phyloP scores from a whole-genome alignment of 2,113 vertebrate species.

The Sceloporus tristichus region DNA sequence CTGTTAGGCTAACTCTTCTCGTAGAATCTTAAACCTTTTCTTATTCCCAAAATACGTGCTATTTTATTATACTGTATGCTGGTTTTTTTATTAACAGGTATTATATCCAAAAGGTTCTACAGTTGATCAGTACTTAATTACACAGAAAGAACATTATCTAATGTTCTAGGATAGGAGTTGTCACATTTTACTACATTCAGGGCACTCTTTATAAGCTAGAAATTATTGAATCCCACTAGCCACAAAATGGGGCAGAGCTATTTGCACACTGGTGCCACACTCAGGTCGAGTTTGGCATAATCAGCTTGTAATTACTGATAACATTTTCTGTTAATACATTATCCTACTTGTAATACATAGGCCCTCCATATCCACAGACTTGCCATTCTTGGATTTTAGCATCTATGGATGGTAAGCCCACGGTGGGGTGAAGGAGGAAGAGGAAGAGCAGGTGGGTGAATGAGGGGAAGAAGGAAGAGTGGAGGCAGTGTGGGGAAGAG shows the following conservation, averaged over 20 bases:
- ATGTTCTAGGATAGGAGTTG: background rate
- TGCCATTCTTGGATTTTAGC: no score
- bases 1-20: background rate
- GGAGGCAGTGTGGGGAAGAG: no score
- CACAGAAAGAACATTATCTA: background rate
- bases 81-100: background rate
- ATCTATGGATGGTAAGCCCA: no score
- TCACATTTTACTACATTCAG: background rate
- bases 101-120: background rate
- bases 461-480: no score
- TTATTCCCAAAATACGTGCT: background rate
- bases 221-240: no score
- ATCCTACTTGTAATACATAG: no score
- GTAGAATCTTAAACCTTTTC: background rate
- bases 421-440: no score
- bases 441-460: no score
- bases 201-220: background rate
- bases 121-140: background rate
- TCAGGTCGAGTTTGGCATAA: background rate
- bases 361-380: no score
- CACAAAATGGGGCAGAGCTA: background rate
- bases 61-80: no score
- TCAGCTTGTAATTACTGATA: no score
- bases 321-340: no score
- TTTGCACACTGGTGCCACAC: background rate